A percentile compares a stretch with the other conserved stretches of the same genome.
Conservation (phyloP, 2,888 invertebrate species). For the Maniola hyperantus region DNA sequence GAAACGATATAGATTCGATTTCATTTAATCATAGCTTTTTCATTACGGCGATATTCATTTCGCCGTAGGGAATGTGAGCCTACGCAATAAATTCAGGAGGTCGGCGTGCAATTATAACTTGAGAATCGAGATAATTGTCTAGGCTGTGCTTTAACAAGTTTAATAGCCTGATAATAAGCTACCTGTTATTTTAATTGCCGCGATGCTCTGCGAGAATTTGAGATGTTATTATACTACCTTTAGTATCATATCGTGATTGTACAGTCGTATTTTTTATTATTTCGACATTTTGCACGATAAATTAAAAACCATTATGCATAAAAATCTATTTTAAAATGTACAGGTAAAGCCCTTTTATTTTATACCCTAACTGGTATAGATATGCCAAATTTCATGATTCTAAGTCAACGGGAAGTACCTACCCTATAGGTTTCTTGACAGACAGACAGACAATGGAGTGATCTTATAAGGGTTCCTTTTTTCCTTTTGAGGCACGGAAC, state of each 20-base stretch:
- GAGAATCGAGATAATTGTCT: slow-evolving; percentile 48
- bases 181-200: slow-evolving; percentile 48
- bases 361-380: no score
- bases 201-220: slow-evolving; percentile 5
- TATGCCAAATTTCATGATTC: no score
- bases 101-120: slow-evolving; percentile 49
- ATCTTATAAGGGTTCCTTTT: no score
- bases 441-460: no score
- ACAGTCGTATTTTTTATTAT: no score
- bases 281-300: no score
- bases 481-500: no score
- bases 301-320: no score
- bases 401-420: no score
- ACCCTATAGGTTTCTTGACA: no score
- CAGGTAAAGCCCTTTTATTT: no score
- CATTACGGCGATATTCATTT: slow-evolving; percentile 54
- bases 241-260: not conserved
- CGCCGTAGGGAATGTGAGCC: slow-evolving; percentile 42
- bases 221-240: slow-evolving; percentile 2
- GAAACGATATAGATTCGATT: slow-evolving; percentile 47
- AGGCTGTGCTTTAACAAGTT: slow-evolving; percentile 49
- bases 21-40: slow-evolving; percentile 49
- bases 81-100: slow-evolving; percentile 52
- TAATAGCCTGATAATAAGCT: slow-evolving; percentile 61
- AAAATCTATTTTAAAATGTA: no score